Evolutionary conservation across 2,113 vertebrate species (phyloP).

Genomic region (Euleptes europaea): DNA sequence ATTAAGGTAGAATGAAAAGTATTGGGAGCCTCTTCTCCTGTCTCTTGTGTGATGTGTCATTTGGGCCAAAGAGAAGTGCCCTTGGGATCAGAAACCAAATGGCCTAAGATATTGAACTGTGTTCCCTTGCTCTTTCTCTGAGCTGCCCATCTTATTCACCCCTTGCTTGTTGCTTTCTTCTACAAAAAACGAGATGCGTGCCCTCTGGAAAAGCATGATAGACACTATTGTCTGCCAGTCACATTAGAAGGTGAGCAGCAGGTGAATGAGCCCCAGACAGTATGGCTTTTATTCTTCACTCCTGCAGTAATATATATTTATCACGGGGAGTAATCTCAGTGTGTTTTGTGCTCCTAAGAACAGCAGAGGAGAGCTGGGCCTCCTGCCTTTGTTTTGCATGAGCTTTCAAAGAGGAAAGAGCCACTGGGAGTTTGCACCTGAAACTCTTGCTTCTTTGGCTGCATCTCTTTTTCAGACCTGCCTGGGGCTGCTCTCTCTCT

Average conservation of each 20-base stretch:
- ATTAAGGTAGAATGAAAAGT: background rate
- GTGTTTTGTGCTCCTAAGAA: too few species aligned
- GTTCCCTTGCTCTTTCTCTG: too few species aligned
- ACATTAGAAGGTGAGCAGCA: background rate
- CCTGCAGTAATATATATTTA: background rate
- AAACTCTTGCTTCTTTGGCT: background rate
- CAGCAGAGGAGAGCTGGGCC: background rate
- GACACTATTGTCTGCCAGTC: background rate
- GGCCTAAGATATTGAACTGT: accelerated
- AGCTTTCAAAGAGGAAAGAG: background rate
- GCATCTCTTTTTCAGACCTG: background rate
- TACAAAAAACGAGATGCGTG: too few species aligned
- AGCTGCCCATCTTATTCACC: background rate
- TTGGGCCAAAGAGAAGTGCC: too few species aligned
- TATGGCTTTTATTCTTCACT: background rate
- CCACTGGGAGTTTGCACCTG: background rate
- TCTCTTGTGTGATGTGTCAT: too few species aligned
- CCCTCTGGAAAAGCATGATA: background rate
- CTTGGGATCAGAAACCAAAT: background rate
- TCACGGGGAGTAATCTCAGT: background rate
- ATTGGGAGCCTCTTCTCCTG: background rate
- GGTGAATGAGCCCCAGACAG: background rate
- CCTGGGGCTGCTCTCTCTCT: background rate
- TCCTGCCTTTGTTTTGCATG: background rate
- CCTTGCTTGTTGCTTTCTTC: too few species aligned